Evolutionary conservation across 1,140 invertebrate species (phyloP), one percentile per base, ranked within the genome.

Genomic region (Steinernema khuongi): DNA sequence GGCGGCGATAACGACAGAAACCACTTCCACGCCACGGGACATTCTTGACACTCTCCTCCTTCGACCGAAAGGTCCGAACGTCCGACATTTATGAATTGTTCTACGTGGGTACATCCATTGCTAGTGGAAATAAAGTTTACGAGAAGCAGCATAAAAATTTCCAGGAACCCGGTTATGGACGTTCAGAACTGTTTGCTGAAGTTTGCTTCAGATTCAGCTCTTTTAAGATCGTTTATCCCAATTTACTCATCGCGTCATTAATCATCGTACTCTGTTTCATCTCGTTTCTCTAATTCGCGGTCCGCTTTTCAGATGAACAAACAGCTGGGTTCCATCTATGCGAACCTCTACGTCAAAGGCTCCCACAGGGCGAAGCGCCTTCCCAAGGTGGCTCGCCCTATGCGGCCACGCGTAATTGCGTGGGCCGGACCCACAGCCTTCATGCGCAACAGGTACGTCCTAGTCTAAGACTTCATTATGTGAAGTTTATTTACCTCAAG

Each of bases 341-440:
- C 50, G 4, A 60, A 60, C 22, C 50, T 60, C 11, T 60, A 60
- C 22, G 19, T 60, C 11, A 60, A 60, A 26, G 50, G 50, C 19
- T 60, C 50, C 28, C 71, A 79, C 74, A 74, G 82, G 4, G 81
- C 80, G 1, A 74, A 66, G 31, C 68, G 50, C 1, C 77, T 81
- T 31, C 83, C 82, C 19, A 73, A 80, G 30, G 81, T 85, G 29
- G 73, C 44, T 43, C 76, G 83, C 0, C 81, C 79, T 1, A 72
- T 69, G 80, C 74, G 83, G 30, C 82, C 83, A 30, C 44, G 83
- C 26, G 76, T 80, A 1, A 80, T 85, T 67, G 83, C 82, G 30
- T 84, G 82, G 82, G 83, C 83, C 22, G 82, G 82, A 18, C 83
- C 82, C n/a, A 75, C 78, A 29, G 83, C 82, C 33, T 84, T 84